phyloP scores from a whole-genome alignment of 1,140 invertebrate species.

The Drosophila willistoni region DNA sequence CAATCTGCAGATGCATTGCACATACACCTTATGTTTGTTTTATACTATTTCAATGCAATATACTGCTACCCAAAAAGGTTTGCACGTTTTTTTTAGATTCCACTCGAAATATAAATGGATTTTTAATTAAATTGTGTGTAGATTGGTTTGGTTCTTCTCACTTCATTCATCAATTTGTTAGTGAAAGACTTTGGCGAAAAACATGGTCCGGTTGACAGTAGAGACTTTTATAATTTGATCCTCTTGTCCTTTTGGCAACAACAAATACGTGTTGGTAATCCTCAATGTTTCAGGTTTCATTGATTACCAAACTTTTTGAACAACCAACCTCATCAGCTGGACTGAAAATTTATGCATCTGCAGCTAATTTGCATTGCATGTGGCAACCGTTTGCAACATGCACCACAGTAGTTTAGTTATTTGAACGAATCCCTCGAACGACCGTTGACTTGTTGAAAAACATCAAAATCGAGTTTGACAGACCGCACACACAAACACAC shows the following conservation, averaged over 20 bases:
- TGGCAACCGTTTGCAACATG: slow-evolving; percentile 23
- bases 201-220: neutral
- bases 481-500: slow-evolving; percentile 29
- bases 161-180: slow-evolving; percentile 11
- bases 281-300: slow-evolving; percentile 1
- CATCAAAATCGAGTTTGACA: slow-evolving; percentile 57
- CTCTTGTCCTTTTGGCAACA: neutral
- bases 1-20: too few species aligned
- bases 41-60: too few species aligned
- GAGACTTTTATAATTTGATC: neutral
- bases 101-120: neutral
- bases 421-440: slow-evolving; percentile 30
- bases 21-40: too few species aligned
- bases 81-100: too few species aligned
- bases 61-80: too few species aligned
- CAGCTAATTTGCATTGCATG: slow-evolving; percentile 61
- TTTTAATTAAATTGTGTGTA: neutral
- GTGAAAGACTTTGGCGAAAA: neutral
- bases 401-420: slow-evolving; percentile 50
- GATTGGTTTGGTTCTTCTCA: neutral
- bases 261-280: neutral
- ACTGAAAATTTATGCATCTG: slow-evolving; percentile 50
- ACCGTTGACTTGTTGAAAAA: slow-evolving; percentile 8
- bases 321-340: slow-evolving; percentile 12
- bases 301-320: slow-evolving; percentile 16